Conservation (phyloP, 2,888 invertebrate genomes). For the Hemistola chrysoprasaria region DNA sequence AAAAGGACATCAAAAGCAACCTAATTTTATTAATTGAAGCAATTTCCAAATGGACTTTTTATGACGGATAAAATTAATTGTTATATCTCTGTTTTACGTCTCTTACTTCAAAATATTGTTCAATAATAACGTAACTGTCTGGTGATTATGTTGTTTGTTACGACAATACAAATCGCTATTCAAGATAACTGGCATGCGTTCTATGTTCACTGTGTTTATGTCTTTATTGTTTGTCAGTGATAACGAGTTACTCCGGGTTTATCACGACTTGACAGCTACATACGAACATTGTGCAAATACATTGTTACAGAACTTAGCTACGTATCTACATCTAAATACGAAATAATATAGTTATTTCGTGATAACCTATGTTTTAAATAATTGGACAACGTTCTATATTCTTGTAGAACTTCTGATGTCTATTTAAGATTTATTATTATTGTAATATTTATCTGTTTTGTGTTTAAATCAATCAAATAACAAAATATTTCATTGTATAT, state of each 20-base stretch:
- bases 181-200: slow-evolving; percentile 39
- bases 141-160: slow-evolving; percentile 36
- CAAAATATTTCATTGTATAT: no score
- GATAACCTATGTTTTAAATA: no score
- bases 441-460: no score
- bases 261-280: slow-evolving; percentile 60
- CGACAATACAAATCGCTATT: slow-evolving; percentile 36
- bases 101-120: slow-evolving; percentile 16
- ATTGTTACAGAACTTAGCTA: no score
- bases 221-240: slow-evolving; percentile 65
- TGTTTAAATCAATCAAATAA: no score
- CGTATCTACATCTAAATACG: no score
- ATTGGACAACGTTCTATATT: no score
- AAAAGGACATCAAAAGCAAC: slow-evolving; percentile 8
- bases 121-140: slow-evolving; percentile 17
- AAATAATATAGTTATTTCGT: no score
- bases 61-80: slow-evolving; percentile 12
- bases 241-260: slow-evolving; percentile 55
- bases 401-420: no score
- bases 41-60: slow-evolving; percentile 10
- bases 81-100: slow-evolving; percentile 13
- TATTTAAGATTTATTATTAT: no score
- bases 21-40: slow-evolving; percentile 3
- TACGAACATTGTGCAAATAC: slow-evolving; percentile 22
- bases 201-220: slow-evolving; percentile 44